Evolutionary conservation across 2,113 vertebrate species (phyloP), one percentile per base, ranked within the genome.

Genomic region (Bubo bubo): DNA sequence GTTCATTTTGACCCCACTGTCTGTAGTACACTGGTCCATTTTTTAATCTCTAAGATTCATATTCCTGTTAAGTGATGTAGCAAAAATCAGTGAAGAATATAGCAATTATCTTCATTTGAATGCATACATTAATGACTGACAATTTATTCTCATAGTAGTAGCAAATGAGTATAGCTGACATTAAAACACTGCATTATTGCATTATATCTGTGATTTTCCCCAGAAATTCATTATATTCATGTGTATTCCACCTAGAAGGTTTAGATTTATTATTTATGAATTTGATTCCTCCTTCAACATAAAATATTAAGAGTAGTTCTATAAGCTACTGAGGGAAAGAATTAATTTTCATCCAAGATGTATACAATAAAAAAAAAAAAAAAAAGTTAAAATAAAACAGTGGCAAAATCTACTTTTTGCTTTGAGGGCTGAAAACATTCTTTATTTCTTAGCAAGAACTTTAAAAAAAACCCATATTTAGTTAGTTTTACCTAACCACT

Each of bases 181-280:
- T n/a, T 81, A 86, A 96, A 96, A 60, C 52, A 68, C 16, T 93
- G 53, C 32, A 71, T 52, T 71, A 90, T 91, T 88, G 17, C 11
- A 74, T 85, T 85, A 53, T 50, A 95, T 85, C 60, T 87, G 23
- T 95, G 76, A 90, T 96, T 88, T 91, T 82, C 86, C 67, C 67
- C 56, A 87, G 84, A 67, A 93, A 91, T 58, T 94, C 71, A 79
- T 94, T 96, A 50, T 85, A 91, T 95, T 97, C 45, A 59, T 93
- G 73, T 97, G 96, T 93, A 95, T 97, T 96, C 62, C 63, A 96
- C 67, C 79, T 93, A 87, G 50, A 77, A 95, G n/a, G 35, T 91
- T 95, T 90, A 80, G 68, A 96, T 98, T 92, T 96, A 96, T 98
- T 98, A 98, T 98, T 98, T 98, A 98, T 97, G 80, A 96, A 96